phyloP scores from a whole-genome alignment of 1,140 invertebrate species.

The Ceratoteleas bidentatus region DNA sequence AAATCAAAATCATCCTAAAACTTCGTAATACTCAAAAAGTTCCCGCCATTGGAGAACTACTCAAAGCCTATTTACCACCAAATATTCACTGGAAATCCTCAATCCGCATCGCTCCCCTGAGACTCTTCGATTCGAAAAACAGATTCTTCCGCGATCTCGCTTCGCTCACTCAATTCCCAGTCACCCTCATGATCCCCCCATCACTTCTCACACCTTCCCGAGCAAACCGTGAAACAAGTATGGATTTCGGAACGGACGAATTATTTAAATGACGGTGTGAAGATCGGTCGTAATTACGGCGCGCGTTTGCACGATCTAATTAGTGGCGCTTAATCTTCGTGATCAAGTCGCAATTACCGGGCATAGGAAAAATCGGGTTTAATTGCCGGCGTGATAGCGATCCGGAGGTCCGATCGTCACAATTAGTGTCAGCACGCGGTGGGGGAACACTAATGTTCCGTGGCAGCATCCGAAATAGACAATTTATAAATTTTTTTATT shows the following conservation, averaged over 20 bases:
- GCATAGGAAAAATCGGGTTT: constrained; percentile 47
- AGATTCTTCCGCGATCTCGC: too few relatives aligned
- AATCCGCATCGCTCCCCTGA: too few relatives aligned
- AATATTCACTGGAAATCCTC: too few relatives aligned
- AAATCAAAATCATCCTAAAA: too few relatives aligned
- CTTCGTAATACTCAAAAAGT: too few relatives aligned
- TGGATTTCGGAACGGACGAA: constrained; percentile 41
- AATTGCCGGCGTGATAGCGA: constrained; percentile 43
- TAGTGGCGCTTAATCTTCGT: constrained; percentile 50
- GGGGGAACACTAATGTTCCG: neutral
- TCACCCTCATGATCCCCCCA: too few relatives aligned
- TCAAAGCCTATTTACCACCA: too few relatives aligned
- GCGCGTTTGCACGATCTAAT: constrained; percentile 46
- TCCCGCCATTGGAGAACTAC: too few relatives aligned
- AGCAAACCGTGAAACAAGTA: constrained; percentile 15
- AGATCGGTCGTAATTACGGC: constrained; percentile 50
- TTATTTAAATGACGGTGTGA: constrained; percentile 61
- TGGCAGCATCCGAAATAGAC: constrained; percentile 24
- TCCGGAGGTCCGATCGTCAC: constrained; percentile 33
- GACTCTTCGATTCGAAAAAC: too few relatives aligned
- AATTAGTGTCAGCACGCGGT: constrained; percentile 52
- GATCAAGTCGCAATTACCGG: constrained; percentile 54
- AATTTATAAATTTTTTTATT: too few relatives aligned
- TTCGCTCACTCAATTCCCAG: too few relatives aligned
- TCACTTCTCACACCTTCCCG: too few relatives aligned